Conservation (phyloP, 2,888 invertebrate species). For the Atherix ibis region DNA sequence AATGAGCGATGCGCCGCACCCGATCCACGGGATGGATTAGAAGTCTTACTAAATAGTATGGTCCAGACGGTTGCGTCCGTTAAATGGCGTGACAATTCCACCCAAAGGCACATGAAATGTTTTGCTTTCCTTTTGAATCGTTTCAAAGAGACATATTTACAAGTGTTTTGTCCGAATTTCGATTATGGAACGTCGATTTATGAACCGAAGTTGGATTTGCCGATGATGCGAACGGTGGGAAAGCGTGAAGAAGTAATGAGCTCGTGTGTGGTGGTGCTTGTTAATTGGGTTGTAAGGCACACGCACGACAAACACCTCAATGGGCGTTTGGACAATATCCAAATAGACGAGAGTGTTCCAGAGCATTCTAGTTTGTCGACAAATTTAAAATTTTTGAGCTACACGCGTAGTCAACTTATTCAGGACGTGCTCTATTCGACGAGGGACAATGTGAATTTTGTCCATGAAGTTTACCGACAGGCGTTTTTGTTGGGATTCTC, state of each 20-base stretch:
- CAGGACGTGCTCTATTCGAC: conserved; percentile 75
- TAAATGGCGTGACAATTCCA: conserved; percentile 75
- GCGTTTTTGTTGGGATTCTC: conserved; percentile 77
- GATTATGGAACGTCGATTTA: conserved; percentile 64
- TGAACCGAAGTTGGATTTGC: conserved; percentile 67
- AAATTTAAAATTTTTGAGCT: conserved; percentile 19
- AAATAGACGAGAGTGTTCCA: conserved; percentile 22
- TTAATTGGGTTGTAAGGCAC: conserved; percentile 79
- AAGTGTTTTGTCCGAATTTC: conserved; percentile 79
- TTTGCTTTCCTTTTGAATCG: conserved; percentile 84
- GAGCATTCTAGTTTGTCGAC: conserved; percentile 22
- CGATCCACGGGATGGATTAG: conserved; percentile 70
- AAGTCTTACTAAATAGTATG: conserved; percentile 77
- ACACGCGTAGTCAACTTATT: conserved; percentile 44
- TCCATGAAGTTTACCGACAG: conserved; percentile 87
- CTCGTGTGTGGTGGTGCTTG: conserved; percentile 63
- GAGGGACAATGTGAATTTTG: conserved; percentile 84
- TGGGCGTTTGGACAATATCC: conserved; percentile 23
- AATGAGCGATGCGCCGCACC: conserved; percentile 77
- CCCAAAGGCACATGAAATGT: conserved; percentile 61
- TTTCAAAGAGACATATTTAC: conserved; percentile 80
- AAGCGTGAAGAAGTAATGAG: conserved; percentile 51
- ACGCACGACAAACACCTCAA: conserved; percentile 48
- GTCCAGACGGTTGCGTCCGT: conserved; percentile 79
- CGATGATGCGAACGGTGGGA: conserved; percentile 40